Evolutionary conservation across 2,797 vertebrate genomes (phyloP), one percentile per base, ranked within the genome.

Genomic region (Hemitrygon akajei): DNA sequence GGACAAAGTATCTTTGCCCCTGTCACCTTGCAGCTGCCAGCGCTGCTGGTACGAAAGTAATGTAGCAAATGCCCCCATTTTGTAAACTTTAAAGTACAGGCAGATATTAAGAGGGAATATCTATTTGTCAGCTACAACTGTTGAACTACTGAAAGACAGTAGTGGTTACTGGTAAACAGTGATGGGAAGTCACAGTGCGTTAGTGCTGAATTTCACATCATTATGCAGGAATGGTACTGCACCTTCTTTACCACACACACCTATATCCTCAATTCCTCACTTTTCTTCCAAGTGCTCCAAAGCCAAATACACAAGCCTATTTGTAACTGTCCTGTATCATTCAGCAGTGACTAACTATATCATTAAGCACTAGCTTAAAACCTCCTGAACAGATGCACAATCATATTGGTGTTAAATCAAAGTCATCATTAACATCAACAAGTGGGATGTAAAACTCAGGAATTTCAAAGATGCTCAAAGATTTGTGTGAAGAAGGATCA

Each of bases 361-460:
- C 71, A 76, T 76, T 93, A 75, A 56, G 71, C 40, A 93, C 71
- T 76, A 75, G 71, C 86, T 92, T 76, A 93, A 75, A 56, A 75
- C 91, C 40, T 56, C 71, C 71, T 56, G 73, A 75, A 93, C 71
- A 93, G 69, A 58, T 76, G 40, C 79, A 86, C 30, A 89, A 84
- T 98, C 98, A 99, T 97, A 99, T 99, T 9, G 99, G 99, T 0
- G 98, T 99, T 96, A 99, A 96, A 96, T 99, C 98, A 93, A 99
- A 99, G 97, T 99, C 99, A 86, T 99, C 99, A 40, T 99, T 99
- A 95, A 99, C 99, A 95, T 99, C 99, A 95, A 99, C 99, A 2
- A 99, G 98, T 12, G 99, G 99, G 96, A 99, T 99, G 95, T 99
- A 98, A 94, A 99, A 99, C 96, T 99, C 98, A 0, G 99, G 98